phyloP scores from a whole-genome alignment of 1,140 invertebrate species.

The Aphaenogaster floridana region DNA sequence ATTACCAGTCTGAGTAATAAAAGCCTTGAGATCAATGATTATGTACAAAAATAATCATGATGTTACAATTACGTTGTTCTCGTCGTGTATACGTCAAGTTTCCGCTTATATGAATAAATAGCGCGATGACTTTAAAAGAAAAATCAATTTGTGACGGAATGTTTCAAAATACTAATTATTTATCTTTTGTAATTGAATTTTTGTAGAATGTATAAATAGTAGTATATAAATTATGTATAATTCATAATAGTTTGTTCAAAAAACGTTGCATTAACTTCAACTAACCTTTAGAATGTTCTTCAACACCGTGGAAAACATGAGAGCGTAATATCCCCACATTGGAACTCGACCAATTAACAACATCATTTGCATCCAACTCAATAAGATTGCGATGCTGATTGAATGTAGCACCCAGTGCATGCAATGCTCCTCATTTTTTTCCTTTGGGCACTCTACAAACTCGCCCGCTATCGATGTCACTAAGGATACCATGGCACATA shows the following conservation, averaged over 20 bases:
- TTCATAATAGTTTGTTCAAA: neutral
- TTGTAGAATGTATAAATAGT: neutral
- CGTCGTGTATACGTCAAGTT: neutral
- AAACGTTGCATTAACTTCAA: neutral
- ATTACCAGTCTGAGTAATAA: neutral
- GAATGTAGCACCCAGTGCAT: slow-evolving; percentile 83
- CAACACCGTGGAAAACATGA: slow-evolving; percentile 87
- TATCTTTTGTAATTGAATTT: neutral
- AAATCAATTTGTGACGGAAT: neutral
- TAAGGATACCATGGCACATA: slow-evolving; percentile 76
- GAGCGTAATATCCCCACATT: slow-evolving; percentile 86
- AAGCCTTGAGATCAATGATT: neutral
- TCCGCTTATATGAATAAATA: neutral
- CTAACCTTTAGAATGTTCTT: slow-evolving; percentile 86
- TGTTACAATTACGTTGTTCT: neutral
- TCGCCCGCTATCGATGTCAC: slow-evolving; percentile 1
- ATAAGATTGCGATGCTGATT: slow-evolving; percentile 84
- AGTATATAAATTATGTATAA: neutral
- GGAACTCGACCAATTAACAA: slow-evolving; percentile 87
- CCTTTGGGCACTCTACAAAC: neutral
- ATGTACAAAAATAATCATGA: neutral
- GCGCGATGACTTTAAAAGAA: neutral
- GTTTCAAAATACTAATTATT: neutral
- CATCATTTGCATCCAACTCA: slow-evolving; percentile 88
- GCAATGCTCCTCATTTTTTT: slow-evolving; percentile 54